Base-by-base conservation (phyloP, 2,797 vertebrate species). In the Lacerta agilis region DNA sequence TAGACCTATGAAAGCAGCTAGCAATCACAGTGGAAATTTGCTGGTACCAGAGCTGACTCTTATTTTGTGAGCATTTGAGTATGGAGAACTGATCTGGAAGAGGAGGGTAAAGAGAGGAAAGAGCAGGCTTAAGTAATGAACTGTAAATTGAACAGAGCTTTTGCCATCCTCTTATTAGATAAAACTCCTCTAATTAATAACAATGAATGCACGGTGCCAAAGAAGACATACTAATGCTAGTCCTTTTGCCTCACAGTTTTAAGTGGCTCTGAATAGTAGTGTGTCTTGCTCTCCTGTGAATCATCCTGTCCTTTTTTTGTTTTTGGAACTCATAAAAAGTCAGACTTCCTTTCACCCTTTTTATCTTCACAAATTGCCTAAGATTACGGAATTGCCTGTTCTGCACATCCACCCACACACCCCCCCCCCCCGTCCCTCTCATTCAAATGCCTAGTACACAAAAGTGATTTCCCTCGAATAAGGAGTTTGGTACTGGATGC, bases 1-100 rank as follows among this genome's bases (percentile, higher is more conserved):
- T 92, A 93, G 81, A 15, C 38, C 55, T 58, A 73, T 85, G 87
- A 93, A 92, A 93, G 87, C 73, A 69, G 9, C 11, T 82, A 69
- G 49, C 1, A 5, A 79, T 58, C 69, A 81, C 71, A 87, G 58
- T 38, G 69, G 64, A 77, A 69, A 77, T 82, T 69, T 78, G 23
- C 43, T 67, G 67, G 80, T 38, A 73, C 61, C 72, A 77, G 18
- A 77, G 23, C 1, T 29, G 25, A 78, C 17, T 33, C 49, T 69
- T 8, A 69, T 83, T 82, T 77, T 67, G 8, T 69, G 33, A 69
- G 10, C 11, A 36, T 83, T 38, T 83, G 23, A 69, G 43, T 29
- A n/a, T n/a, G 36, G 43, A 41, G 45, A 77, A 87, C 43, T 55
- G n/a, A n/a, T 27, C 4, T 25, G 20, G 61, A 66, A 88, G 58